Percentiles rank a stretch among this genome's conserved stretches.
Conservation (phyloP, 2,113 vertebrate genomes). For the Archocentrus centrarchus region DNA sequence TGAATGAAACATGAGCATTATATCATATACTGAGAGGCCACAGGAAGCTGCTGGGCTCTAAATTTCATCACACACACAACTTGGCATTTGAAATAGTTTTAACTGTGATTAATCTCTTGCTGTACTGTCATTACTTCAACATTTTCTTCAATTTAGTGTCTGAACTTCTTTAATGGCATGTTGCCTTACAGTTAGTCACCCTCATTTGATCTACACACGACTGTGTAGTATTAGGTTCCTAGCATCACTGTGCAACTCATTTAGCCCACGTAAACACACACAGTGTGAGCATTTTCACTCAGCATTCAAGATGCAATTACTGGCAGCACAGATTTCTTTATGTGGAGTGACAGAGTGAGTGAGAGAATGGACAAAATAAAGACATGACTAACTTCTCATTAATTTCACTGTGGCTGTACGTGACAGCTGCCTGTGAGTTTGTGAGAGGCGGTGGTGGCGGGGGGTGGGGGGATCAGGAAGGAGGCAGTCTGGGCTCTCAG, state of each 20-base stretch:
- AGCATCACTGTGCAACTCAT: constrained; percentile 56
- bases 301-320: constrained; percentile 63
- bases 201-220: constrained; percentile 43
- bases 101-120: constrained; percentile 18
- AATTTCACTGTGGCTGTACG: constrained; percentile 57
- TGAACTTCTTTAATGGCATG: constrained; percentile 33
- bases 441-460: background rate
- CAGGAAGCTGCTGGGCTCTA: background rate
- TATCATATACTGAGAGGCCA: background rate
- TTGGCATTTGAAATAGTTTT: constrained; percentile 4
- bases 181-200: constrained; percentile 26
- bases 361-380: constrained; percentile 66
- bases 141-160: constrained; percentile 2
- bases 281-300: constrained; percentile 54
- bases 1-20: background rate
- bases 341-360: constrained; percentile 53
- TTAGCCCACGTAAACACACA: constrained; percentile 56
- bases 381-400: constrained; percentile 69
- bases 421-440: constrained; percentile 65
- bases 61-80: background rate
- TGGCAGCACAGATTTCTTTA: constrained; percentile 64
- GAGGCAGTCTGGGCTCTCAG: constrained; percentile 42
- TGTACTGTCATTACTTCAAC: constrained; percentile 1
- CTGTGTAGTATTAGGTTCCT: constrained; percentile 50
- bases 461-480: background rate